Conservation (phyloP, 2,113 vertebrate genomes). For the Lamprologus speciosus region DNA sequence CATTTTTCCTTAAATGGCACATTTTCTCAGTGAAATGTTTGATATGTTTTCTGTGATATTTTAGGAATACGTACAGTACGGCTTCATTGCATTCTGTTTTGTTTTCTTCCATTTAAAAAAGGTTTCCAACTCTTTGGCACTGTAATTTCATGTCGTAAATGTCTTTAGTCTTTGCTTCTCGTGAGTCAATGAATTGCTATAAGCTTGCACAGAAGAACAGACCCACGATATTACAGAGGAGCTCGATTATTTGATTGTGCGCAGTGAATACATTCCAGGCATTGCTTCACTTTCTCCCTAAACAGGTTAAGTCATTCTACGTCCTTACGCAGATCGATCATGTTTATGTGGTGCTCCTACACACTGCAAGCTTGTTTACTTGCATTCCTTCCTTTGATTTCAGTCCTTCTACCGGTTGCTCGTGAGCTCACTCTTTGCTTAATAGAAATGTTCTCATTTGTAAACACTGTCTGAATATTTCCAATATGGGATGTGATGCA, state of each 20-base stretch:
- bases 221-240: neutral
- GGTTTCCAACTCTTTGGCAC: neutral
- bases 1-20: neutral
- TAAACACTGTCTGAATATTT: conserved; percentile 26
- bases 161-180: neutral
- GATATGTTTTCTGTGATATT: neutral
- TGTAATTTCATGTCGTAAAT: neutral
- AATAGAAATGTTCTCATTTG: neutral
- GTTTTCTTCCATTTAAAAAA: neutral
- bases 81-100: neutral
- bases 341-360: neutral
- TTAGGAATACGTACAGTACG: neutral
- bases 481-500: conserved; percentile 8
- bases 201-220: neutral
- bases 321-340: neutral
- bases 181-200: neutral
- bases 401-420: neutral
- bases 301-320: conserved; percentile 3
- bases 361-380: neutral
- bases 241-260: neutral
- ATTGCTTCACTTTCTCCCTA: neutral
- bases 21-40: neutral
- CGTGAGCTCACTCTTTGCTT: neutral
- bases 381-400: neutral
- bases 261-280: neutral